Percentiles rank a stretch among this genome's conserved stretches.
These are phyloP conservation scores for Hirtodrosophila duncani DNA, from an alignment of 2,888 invertebrate species.

Conservation along the genomic window DNA sequence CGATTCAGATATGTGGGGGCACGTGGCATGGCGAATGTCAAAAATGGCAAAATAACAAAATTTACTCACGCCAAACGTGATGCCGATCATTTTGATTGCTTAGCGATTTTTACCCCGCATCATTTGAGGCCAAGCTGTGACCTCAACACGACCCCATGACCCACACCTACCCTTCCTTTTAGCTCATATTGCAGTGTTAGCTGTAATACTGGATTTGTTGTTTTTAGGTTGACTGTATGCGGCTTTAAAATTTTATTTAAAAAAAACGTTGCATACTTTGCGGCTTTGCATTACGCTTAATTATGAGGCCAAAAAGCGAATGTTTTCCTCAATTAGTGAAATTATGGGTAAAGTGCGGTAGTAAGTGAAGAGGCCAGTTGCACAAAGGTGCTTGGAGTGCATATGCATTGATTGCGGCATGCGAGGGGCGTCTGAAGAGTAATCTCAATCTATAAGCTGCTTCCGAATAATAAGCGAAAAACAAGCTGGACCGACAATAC, in stretches of 20 bases:
- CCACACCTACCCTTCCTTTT: too few relatives aligned
- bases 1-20: not conserved
- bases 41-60: conserved; percentile 18
- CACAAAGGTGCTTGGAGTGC: too few relatives aligned
- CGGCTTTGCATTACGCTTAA: conserved; percentile 53
- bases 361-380: not conserved
- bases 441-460: too few relatives aligned
- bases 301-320: conserved; percentile 41
- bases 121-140: conserved; percentile 14
- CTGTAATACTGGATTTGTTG: conserved; percentile 5
- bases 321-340: conserved; percentile 61
- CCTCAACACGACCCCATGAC: too few relatives aligned
- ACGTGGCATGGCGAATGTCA: conserved; percentile 7
- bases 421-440: too few relatives aligned
- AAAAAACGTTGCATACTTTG: conserved; percentile 58
- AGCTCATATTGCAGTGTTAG: too few relatives aligned
- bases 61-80: conserved; percentile 27
- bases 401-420: not conserved
- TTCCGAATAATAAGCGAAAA: too few relatives aligned
- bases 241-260: conserved; percentile 37
- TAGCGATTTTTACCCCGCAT: conserved; percentile 20
- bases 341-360: conserved; percentile 40
- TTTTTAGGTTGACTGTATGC: not conserved
- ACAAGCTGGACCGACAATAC: too few relatives aligned
- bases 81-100: conserved; percentile 26